Evolutionary conservation across 2,797 vertebrate genomes (phyloP), one percentile per base, ranked within the genome.

Genomic region (Arnoldichthys spilopterus): DNA sequence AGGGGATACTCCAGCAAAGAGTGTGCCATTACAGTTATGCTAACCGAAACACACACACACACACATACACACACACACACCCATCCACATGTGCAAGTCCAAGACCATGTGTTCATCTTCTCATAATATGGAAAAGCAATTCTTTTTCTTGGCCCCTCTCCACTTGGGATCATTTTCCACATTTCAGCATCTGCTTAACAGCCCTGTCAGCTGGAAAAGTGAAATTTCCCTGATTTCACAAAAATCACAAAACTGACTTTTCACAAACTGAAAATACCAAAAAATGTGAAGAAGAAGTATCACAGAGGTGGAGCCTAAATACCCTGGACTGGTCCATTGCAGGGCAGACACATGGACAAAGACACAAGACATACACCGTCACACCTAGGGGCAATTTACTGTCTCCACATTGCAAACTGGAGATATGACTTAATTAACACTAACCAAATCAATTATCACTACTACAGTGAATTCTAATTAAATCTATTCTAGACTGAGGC

Each of bases 181-280:
- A 87, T 51, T 86, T 88, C 82, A 87, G 90, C 91, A 92, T 93
- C 90, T 91, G 91, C 86, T 90, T 73, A 85, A 85, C 89, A 89
- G 90, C 82, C 84, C 78, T 76, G 82, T 90, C 89, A 90, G 86
- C 85, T 88, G 79, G 88, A 89, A 87, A 83, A 49, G 72, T 72
- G 69, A 77, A 88, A 90, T 85, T 87, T 89, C 79, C 82, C 70
- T 85, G 82, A 88, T 88, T 88, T 84, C 78, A 76, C 81, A 74
- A 85, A 88, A 88, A 84, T 87, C 62, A 83, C 83, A 86, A 87
- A 88, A 86, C 78, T 76, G 83, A 83, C 76, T 82, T 85, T 53
- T 28, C 63, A 43, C 66, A 77, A 71, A 81, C 59, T 4, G 20
- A 62, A 66, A 78, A 68, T 81, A n/a, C n/a, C n/a, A 64, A 79